phyloP scores from a whole-genome alignment of 2,888 invertebrate species.

The Quadroppia sp. region DNA sequence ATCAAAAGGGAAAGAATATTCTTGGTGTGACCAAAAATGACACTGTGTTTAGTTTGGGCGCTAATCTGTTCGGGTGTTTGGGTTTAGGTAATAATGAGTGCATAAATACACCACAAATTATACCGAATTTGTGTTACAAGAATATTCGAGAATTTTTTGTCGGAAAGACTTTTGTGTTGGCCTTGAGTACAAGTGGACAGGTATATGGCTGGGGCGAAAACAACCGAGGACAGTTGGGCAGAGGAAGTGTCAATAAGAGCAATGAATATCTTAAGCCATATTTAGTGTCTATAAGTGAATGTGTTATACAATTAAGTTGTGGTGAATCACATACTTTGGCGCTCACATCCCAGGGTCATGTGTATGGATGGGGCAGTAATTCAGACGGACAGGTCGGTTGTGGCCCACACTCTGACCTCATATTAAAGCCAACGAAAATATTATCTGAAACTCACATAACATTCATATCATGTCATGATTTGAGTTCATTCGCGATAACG shows the following conservation, averaged over 20 bases:
- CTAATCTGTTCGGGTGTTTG: background rate
- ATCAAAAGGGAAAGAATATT: background rate
- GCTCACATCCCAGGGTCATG: background rate
- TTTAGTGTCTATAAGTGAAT: too few species aligned
- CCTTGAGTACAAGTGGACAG: background rate
- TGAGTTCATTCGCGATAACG: background rate
- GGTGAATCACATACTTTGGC: background rate
- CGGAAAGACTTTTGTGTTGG: background rate
- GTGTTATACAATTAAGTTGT: background rate
- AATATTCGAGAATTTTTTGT: background rate
- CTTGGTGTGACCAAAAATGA: background rate
- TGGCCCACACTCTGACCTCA: background rate
- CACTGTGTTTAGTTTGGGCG: background rate
- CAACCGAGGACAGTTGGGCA: background rate
- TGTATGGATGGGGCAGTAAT: background rate
- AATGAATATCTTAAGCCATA: background rate
- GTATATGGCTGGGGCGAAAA: background rate
- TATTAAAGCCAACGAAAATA: background rate
- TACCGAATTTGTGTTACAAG: background rate
- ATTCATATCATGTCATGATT: background rate
- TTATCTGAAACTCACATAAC: background rate
- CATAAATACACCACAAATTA: background rate
- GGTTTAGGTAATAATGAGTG: background rate
- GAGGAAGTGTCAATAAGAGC: background rate
- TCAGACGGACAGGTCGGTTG: background rate